Evolutionary conservation across 2,113 vertebrate species (phyloP), one percentile per base, ranked within the genome.

Genomic region (Fregetta grallaria): DNA sequence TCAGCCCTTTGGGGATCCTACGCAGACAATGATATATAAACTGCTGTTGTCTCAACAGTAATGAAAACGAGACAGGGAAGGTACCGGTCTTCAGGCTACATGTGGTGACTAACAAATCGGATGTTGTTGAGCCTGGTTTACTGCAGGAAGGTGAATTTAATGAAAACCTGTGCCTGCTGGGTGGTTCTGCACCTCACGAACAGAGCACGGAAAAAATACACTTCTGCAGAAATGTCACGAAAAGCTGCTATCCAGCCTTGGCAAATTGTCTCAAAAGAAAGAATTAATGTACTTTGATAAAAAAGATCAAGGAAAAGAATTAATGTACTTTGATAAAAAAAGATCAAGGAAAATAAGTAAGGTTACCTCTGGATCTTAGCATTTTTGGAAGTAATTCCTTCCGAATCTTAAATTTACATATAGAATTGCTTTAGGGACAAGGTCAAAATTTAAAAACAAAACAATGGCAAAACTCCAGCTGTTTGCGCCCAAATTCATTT

Each of bases 121-220:
- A 70, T 76, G 67, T 58, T 76, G 55, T 27, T 34, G 34, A 71
- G 47, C 25, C 65, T 71, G 72, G 6, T 73, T 94, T 94, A 71
- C 67, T 36, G 72, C 63, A 56, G 55, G 42, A 93, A 88, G 82
- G 74, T 88, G 84, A 75, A 91, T 78, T 70, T 86, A 79, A 90
- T 82, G 85, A 92, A 93, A 90, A 85, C 4, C 34, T 59, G 20
- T 62, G 78, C 79, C 72, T 71, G 50, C 25, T 6, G 2, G 71
- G 90, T 56, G 42, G 65, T 70, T 74, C 47, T 77, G 44, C 50
- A 74, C 26, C 62, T 80, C 62, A 50, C 2, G 1, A 56, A 82
- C 13, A 59, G 40, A 53, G 16, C n/a, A 47, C 0, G 1, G 62
- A 45, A 68, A 92, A 94, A 75, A 62, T 4, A 32, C 0, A 0